phyloP scores from a whole-genome alignment of 2,888 invertebrate species.

The Agrilus mali region DNA sequence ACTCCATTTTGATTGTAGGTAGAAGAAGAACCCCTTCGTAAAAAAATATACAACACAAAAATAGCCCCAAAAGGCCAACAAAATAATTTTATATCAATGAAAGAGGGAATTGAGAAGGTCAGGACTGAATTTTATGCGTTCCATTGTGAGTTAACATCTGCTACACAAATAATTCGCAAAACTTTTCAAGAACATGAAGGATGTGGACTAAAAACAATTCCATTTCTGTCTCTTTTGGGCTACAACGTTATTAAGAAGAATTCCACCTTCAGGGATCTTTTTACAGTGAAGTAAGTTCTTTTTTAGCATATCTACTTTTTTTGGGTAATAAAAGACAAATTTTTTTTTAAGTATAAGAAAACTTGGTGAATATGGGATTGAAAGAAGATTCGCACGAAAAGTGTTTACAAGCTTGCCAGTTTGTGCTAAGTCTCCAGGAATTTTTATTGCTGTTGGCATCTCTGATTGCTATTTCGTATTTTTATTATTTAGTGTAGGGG shows the following conservation, averaged over 20 bases:
- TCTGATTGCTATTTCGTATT: conserved; percentile 37
- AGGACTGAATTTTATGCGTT: conserved; percentile 52
- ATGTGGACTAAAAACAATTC: conserved; percentile 52
- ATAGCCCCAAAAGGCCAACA: conserved; percentile 45
- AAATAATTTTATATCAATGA: conserved; percentile 43
- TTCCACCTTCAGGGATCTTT: conserved; percentile 40
- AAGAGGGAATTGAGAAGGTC: conserved; percentile 46
- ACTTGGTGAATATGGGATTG: conserved; percentile 41
- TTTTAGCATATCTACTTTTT: not conserved
- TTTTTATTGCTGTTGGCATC: conserved; percentile 46
- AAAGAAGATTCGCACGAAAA: conserved; percentile 35
- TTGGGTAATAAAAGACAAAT: no score
- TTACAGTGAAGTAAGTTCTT: conserved; percentile 39
- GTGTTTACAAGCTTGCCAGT: conserved; percentile 40
- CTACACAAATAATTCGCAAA: conserved; percentile 53
- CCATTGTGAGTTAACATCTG: conserved; percentile 51
- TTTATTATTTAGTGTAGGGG: conserved; percentile 12
- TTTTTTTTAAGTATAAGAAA: conserved; percentile 32
- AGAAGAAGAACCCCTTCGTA: conserved; percentile 46
- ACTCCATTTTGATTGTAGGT: no score
- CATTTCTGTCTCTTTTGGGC: conserved; percentile 40
- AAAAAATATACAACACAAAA: conserved; percentile 48
- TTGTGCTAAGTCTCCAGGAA: conserved; percentile 33
- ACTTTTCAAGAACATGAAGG: conserved; percentile 57
- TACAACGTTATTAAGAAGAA: conserved; percentile 42